Evolutionary conservation across 2,113 vertebrate genomes (phyloP).

Genomic region (Todiramphus chloris): DNA sequence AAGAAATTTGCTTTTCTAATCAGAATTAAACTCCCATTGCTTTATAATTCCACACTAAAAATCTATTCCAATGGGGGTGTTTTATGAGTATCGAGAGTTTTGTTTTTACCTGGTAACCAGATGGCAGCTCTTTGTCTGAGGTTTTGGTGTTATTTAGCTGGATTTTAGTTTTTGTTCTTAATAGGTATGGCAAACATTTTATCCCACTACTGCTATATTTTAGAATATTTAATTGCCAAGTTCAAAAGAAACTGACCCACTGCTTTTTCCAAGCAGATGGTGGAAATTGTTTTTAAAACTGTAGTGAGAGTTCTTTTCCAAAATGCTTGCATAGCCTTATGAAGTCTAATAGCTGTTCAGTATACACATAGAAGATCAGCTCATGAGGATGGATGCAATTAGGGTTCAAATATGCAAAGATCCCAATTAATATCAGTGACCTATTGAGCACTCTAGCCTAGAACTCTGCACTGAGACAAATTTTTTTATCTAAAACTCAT

Average conservation of each 20-base stretch:
- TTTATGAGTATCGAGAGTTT: background rate
- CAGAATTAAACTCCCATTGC: background rate
- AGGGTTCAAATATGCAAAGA: background rate
- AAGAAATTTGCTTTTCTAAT: background rate
- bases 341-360: slow-evolving; percentile 38
- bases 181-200: slow-evolving; percentile 56
- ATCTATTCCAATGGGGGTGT: background rate
- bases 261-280: slow-evolving; percentile 70
- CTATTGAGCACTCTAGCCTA: background rate
- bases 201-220: slow-evolving; percentile 15
- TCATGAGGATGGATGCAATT: background rate
- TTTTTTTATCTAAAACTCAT: background rate
- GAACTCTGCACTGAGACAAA: background rate
- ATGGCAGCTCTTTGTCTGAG: slow-evolving; percentile 36
- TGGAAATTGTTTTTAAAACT: slow-evolving; percentile 61
- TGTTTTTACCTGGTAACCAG: slow-evolving; percentile 56
- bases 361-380: background rate
- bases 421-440: no score
- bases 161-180: slow-evolving; percentile 39
- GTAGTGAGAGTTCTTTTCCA: slow-evolving; percentile 57
- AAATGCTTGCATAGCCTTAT: slow-evolving; percentile 52
- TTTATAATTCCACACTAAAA: slow-evolving; percentile 21
- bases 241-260: slow-evolving; percentile 42
- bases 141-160: slow-evolving; percentile 31
- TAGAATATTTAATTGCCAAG: slow-evolving; percentile 71